Percentiles rank a stretch among this genome's conserved stretches.
These are phyloP conservation scores for Gymnoscopelus braueri DNA, from an alignment of 2,797 vertebrate genomes.

Conservation along the genomic window DNA sequence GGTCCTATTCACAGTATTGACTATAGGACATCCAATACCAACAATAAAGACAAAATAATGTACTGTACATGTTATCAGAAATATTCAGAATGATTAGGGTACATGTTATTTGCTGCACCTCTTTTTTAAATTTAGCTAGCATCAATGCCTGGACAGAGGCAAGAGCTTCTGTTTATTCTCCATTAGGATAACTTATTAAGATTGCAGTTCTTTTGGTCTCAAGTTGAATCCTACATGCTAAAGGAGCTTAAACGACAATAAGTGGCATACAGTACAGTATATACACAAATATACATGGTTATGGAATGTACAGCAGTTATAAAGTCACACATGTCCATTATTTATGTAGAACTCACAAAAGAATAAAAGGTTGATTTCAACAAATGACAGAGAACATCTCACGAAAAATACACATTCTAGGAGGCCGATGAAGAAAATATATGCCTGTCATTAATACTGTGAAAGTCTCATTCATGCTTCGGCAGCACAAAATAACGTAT, in stretches of 20 bases:
- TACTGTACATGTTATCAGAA: slow-evolving; percentile 17
- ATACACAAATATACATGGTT: slow-evolving; percentile 7
- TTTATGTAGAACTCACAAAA: slow-evolving; percentile 10
- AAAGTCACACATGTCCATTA: slow-evolving; percentile 14
- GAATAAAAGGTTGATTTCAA: slow-evolving; percentile 10
- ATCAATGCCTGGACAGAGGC: slow-evolving; percentile 3
- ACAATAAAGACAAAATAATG: slow-evolving; percentile 10
- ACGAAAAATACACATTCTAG: slow-evolving; percentile 52
- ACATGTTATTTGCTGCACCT: background rate
- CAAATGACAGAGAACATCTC: slow-evolving; percentile 37
- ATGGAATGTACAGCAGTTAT: slow-evolving; percentile 39
- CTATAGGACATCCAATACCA: background rate
- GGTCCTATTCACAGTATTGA: slow-evolving; percentile 34
- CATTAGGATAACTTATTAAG: slow-evolving; percentile 16
- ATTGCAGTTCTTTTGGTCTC: background rate
- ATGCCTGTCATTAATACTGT: background rate
- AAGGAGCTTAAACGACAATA: background rate
- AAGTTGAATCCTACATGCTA: slow-evolving; percentile 2
- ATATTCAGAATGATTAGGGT: slow-evolving; percentile 5
- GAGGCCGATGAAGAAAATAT: slow-evolving; percentile 26
- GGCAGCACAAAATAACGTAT: too few species aligned
- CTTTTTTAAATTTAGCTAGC: slow-evolving; percentile 24
- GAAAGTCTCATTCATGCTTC: background rate
- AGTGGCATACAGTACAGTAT: slow-evolving; percentile 7
- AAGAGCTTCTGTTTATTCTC: slow-evolving; percentile 23